A percentile compares a stretch with the other conserved stretches of the same genome.
Evolutionary conservation across 1,140 invertebrate species (phyloP).

Genomic region (Apis laboriosa): DNA sequence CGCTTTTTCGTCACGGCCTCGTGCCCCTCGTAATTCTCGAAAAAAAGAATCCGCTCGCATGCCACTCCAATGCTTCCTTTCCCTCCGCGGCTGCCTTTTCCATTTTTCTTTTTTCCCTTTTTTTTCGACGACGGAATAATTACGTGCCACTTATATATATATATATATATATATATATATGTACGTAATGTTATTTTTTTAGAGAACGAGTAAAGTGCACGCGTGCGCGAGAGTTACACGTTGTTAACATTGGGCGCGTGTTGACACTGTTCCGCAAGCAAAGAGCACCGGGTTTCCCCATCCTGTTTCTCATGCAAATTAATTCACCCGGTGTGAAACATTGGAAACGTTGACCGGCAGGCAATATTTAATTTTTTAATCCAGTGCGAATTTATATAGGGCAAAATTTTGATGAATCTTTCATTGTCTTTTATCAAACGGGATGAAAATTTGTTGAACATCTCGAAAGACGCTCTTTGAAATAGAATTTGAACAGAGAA

Average conservation of each 20-base stretch:
- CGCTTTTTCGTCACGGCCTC: constrained; percentile 34
- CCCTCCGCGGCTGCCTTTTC: not conserved
- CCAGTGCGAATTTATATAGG: not conserved
- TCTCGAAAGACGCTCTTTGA: no score
- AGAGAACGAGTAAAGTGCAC: not conserved
- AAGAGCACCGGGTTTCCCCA: not conserved
- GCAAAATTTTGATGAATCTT: not conserved
- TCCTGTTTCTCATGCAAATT: constrained; percentile 8
- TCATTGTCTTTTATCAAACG: not conserved
- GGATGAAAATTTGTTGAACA: not conserved
- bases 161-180: not conserved
- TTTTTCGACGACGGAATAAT: not conserved
- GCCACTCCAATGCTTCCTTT: not conserved
- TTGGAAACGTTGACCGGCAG: not conserved
- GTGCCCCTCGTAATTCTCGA: constrained; percentile 1
- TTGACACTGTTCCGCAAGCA: not conserved
- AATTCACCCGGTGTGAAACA: constrained; percentile 5
- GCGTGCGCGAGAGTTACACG: not conserved
- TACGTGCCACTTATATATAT: constrained; percentile 2
- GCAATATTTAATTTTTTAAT: constrained; percentile 1
- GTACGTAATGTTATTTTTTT: constrained; percentile 7
- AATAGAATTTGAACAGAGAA: no score
- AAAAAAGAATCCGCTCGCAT: not conserved
- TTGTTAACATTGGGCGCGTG: constrained; percentile 13
- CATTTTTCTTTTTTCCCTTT: not conserved